Percentiles rank a stretch among this genome's conserved stretches.
phyloP scores from a whole-genome alignment of 2,113 vertebrate species.

The Panurus biarmicus region DNA sequence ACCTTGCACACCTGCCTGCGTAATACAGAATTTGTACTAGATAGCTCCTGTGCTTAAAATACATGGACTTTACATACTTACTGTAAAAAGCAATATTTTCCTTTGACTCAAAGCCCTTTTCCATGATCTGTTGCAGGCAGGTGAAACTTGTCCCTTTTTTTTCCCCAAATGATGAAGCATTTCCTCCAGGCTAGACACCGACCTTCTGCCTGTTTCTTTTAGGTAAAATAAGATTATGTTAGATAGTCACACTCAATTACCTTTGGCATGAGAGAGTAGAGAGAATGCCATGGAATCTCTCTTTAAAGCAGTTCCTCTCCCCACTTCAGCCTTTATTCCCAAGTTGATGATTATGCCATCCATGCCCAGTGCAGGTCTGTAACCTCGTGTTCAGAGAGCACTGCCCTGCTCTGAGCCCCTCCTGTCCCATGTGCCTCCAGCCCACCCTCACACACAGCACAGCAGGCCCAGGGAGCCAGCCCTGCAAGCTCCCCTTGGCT shows the following conservation, averaged over 20 bases:
- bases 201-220: background rate
- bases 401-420: background rate
- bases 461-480: background rate
- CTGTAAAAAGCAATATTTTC: background rate
- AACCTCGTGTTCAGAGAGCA: background rate
- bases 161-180: background rate
- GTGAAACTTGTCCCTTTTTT: background rate
- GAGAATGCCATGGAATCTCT: background rate
- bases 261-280: background rate
- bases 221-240: background rate
- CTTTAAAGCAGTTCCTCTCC: background rate
- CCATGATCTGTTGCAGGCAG: background rate
- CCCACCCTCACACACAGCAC: fast-evolving
- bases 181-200: background rate
- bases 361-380: background rate
- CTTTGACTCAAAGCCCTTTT: background rate
- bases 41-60: background rate
- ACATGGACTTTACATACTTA: background rate
- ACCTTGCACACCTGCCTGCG: background rate
- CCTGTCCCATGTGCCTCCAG: background rate
- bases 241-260: background rate
- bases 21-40: background rate
- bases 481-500: background rate
- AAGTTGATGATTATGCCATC: too few relatives aligned
- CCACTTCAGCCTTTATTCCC: background rate